Percentiles rank a stretch among this genome's conserved stretches.
Evolutionary conservation across 2,113 vertebrate genomes (phyloP).

Genomic region (Vidua chalybeata): DNA sequence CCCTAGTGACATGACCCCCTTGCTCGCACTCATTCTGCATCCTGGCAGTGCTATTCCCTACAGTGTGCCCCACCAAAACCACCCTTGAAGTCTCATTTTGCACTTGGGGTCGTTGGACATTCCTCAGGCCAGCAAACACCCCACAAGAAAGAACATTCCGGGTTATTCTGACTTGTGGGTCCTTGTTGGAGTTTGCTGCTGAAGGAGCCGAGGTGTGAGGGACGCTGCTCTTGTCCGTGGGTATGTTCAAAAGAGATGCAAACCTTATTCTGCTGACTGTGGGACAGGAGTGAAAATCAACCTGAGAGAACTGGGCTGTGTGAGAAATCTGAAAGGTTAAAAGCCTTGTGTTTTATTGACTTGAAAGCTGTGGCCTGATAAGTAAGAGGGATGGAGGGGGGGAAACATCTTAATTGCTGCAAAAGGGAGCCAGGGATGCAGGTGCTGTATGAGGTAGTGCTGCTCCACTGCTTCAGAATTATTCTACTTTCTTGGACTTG

Average conservation of each 20-base stretch:
- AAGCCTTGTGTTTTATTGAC: fast-evolving
- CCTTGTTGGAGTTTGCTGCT: not conserved
- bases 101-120: fast-evolving
- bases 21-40: not conserved
- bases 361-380: not conserved
- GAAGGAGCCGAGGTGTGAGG: not conserved
- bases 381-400: fast-evolving
- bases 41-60: fast-evolving
- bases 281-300: not conserved
- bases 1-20: fast-evolving
- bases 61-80: fast-evolving
- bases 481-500: not conserved
- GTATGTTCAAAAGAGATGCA: not conserved
- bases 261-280: not conserved
- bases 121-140: fast-evolving
- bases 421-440: fast-evolving
- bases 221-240: not conserved
- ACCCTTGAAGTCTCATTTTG: not conserved
- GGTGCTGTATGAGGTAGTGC: fast-evolving
- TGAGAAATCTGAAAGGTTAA: not conserved
- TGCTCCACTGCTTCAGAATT: not conserved
- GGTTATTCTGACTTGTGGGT: not conserved
- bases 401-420: fast-evolving
- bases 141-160: fast-evolving
- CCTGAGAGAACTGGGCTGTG: not conserved